Conservation (phyloP, 2,888 invertebrate genomes). For the Pristionchus arcanus region DNA sequence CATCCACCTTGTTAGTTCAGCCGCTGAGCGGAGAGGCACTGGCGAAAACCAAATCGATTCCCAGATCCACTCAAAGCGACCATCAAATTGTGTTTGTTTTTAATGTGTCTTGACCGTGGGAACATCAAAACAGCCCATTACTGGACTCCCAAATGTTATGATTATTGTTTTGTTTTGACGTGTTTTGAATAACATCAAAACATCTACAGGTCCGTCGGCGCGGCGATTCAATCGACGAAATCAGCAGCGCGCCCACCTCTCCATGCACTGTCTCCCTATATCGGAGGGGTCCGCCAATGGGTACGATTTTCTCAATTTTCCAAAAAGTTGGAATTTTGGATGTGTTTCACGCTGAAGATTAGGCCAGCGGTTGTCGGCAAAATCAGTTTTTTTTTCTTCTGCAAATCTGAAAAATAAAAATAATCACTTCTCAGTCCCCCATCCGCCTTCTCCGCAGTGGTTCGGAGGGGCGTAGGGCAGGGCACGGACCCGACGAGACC, state of each 20-base stretch:
- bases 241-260: constrained; percentile 44
- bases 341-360: background rate
- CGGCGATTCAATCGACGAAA: constrained; percentile 48
- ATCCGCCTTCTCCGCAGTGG: constrained; percentile 9
- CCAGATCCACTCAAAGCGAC: no score
- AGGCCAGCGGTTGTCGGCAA: no score
- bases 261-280: constrained; percentile 53
- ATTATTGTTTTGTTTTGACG: background rate
- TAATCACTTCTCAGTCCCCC: background rate
- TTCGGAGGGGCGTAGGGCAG: background rate
- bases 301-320: background rate
- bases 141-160: no score
- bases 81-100: background rate
- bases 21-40: background rate
- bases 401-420: background rate
- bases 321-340: no score
- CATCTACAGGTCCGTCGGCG: constrained; percentile 46
- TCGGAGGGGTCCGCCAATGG: background rate
- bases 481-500: background rate
- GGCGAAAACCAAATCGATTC: background rate
- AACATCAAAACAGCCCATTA: background rate
- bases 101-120: background rate
- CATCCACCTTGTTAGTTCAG: background rate
- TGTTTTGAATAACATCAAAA: constrained; percentile 2
- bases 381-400: background rate